phyloP scores from a whole-genome alignment of 2,888 invertebrate genomes.

The Theodoxus fluviatilis region DNA sequence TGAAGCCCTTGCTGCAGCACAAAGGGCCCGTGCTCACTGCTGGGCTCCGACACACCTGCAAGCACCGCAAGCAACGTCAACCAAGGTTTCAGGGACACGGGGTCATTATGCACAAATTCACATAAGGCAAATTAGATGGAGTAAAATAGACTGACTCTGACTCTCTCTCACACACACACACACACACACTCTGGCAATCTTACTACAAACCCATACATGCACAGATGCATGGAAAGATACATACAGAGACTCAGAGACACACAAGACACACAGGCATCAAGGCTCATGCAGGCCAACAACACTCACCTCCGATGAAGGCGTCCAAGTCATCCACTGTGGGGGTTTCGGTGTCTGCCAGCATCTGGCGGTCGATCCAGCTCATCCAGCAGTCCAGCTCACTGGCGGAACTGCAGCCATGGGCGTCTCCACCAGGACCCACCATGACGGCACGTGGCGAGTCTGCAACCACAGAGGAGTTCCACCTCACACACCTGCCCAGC shows the following conservation, averaged over 20 bases:
- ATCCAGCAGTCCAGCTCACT: constrained; percentile 67
- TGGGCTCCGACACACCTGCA: constrained; percentile 59
- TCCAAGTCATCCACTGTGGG: constrained; percentile 58
- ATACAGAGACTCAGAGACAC: not conserved
- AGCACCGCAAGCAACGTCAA: not conserved
- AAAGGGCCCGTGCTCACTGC: constrained; percentile 54
- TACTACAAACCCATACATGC: too few species aligned
- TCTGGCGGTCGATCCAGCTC: constrained; percentile 66
- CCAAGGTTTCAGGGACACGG: not conserved
- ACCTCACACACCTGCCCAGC: too few species aligned
- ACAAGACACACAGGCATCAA: not conserved
- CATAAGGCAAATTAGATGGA: too few species aligned
- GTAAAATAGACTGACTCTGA: too few species aligned
- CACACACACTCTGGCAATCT: too few species aligned
- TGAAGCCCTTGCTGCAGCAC: constrained; percentile 58
- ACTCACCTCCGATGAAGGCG: constrained; percentile 59
- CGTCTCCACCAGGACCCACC: too few species aligned
- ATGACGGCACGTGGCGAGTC: constrained; percentile 64
- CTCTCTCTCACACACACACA: not conserved
- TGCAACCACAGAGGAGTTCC: too few species aligned
- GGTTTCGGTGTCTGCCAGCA: constrained; percentile 51
- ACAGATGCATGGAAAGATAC: not conserved
- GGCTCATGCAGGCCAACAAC: too few species aligned
- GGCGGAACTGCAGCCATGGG: too few species aligned
- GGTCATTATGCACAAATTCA: too few species aligned